Evolutionary conservation across 2,113 vertebrate species (phyloP).

Genomic region (Saimiri boliviensis): DNA sequence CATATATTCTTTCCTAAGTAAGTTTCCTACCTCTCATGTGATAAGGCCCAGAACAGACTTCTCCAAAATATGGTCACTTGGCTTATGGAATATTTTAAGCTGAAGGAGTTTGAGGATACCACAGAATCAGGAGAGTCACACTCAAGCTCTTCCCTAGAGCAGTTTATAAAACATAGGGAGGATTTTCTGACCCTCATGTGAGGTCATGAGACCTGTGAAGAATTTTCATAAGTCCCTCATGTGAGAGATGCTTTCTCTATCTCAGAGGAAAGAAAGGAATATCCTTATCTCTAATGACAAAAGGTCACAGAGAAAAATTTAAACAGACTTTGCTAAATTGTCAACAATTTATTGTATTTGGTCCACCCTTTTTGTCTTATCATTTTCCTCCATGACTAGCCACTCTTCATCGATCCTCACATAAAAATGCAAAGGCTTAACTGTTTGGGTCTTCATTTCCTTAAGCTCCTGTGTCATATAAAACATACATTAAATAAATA

Average conservation of each 20-base stretch:
- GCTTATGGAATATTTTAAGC: neutral
- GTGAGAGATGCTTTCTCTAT: neutral
- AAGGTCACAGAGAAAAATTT: neutral
- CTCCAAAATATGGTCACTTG: neutral
- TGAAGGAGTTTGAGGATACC: neutral
- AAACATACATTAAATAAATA: neutral
- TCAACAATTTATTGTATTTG: neutral
- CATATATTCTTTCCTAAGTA: neutral
- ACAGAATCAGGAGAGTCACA: too few relatives aligned
- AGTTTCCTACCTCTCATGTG: neutral
- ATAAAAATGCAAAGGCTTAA: neutral
- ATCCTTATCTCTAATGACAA: neutral
- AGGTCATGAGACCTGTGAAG: neutral
- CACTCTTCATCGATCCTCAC: neutral
- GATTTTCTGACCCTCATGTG: neutral
- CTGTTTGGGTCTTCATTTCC: neutral
- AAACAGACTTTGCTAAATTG: neutral
- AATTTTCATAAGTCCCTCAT: neutral
- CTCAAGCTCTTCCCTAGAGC: neutral
- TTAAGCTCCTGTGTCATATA: neutral
- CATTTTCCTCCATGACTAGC: neutral
- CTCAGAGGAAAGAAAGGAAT: neutral
- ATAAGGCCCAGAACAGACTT: neutral
- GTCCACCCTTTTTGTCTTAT: neutral
- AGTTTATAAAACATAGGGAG: neutral